Base-by-base conservation (phyloP, 1,140 invertebrate species). In the Cyrtorhinus lividipennis region DNA sequence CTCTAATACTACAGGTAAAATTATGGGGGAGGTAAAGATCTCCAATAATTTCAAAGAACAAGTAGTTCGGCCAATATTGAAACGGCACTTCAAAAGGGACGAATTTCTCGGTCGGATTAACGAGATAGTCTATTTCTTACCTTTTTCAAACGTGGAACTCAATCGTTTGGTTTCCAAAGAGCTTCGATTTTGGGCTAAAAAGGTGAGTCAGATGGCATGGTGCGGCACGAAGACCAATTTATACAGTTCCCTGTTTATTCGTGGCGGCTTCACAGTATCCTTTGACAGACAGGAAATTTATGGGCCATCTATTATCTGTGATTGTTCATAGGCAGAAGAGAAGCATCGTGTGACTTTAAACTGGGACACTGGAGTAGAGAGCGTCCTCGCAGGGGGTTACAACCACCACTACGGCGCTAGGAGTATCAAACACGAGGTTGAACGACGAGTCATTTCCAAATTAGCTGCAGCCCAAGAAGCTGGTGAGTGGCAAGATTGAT, bases 81-180 rank as follows among this genome's bases (percentile, higher is more conserved):
- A 95, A 76, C 69, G 74, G 56, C 88, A 94, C 76, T 95, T 95
- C 75, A 79, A 83, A 25, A 79, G 92, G 62, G 91, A 95, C 74
- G 92, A 95, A 75, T 95, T 95, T 77, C 78, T 95, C 3, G 92
- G 92, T 0, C 78, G 92, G 67, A 95, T 95, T 71, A 95, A 95
- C 75, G 92, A 95, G 78, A 92, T 95, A 66, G 88, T 95, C 10
- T 95, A 95, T 71, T 95, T 95, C 73, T 74, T 95, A 68, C 92
- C 92, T 30, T 95, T 95, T 76, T 92, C 90, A 15, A 78, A 83
- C 62, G 78, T 80, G 46, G 92, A 95, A 76, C 75, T 95, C 18
- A 75, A 85, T 61, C 80, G 86, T 70, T 76, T 95, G 45, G 91
- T 95, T 1, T 77, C 80, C 13, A 80, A 80, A 69, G 91, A 95